Conservation (phyloP, 2,888 invertebrate species). For the Brachypalpus laphriformis region DNA sequence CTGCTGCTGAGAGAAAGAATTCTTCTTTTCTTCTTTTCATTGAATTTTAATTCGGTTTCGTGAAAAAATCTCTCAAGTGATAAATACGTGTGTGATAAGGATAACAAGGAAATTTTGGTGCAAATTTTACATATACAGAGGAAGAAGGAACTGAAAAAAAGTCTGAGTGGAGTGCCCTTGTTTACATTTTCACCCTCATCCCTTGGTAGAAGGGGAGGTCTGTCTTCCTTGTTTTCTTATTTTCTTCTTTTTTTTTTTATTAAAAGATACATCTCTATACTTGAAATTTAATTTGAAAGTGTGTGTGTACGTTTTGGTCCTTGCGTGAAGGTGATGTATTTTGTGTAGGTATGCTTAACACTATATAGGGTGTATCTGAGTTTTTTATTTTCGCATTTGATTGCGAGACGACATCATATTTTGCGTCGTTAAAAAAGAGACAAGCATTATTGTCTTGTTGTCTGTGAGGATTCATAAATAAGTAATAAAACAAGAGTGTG, state of each 20-base stretch:
- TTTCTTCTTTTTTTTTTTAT: background rate
- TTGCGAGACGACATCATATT: constrained; percentile 7
- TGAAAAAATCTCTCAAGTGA: constrained; percentile 14
- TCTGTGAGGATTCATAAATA: constrained; percentile 42
- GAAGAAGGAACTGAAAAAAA: constrained; percentile 2
- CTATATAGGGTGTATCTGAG: constrained; percentile 18
- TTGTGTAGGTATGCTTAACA: background rate
- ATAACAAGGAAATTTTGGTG: background rate
- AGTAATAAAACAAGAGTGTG: constrained; percentile 37
- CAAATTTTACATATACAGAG: constrained; percentile 1
- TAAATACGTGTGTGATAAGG: constrained; percentile 27
- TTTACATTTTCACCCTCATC: constrained; percentile 58
- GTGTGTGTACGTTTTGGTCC: constrained; percentile 37
- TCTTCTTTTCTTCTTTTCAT: background rate
- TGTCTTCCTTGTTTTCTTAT: background rate
- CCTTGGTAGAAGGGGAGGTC: background rate
- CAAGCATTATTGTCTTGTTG: constrained; percentile 22
- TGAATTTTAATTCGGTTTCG: constrained; percentile 32
- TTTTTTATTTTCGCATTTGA: constrained; percentile 3
- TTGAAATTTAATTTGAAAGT: constrained; percentile 50
- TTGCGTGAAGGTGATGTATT: constrained; percentile 33
- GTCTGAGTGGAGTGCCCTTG: constrained; percentile 48
- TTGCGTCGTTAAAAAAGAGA: background rate
- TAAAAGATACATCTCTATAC: constrained; percentile 9
- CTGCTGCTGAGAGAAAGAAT: constrained; percentile 27